Evolutionary conservation across 2,888 invertebrate genomes (phyloP).

Genomic region (Ectemnius lituratus): DNA sequence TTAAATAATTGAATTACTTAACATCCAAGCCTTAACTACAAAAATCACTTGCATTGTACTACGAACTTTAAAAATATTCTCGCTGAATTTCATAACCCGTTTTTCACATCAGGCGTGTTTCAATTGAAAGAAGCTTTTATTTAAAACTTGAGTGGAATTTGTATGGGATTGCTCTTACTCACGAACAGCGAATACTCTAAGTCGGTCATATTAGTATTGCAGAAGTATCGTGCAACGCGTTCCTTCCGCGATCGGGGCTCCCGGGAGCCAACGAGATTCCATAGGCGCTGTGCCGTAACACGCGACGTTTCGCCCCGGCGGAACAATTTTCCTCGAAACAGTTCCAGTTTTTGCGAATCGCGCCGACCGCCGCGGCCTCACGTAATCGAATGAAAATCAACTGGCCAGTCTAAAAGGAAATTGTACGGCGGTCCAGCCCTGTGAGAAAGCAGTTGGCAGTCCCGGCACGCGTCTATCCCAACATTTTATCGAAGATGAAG

Average conservation of each 20-base stretch:
- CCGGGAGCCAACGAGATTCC: conserved; percentile 10
- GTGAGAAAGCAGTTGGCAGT: conserved; percentile 18
- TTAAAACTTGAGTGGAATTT: no score
- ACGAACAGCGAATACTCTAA: conserved; percentile 26
- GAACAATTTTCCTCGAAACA: conserved; percentile 19
- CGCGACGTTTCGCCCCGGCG: conserved; percentile 15
- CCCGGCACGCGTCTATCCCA: conserved; percentile 10
- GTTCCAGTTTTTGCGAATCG: conserved; percentile 14
- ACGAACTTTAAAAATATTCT: no score
- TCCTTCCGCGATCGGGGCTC: no score
- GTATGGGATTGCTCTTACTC: neutral
- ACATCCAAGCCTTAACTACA: no score
- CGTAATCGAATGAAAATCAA: conserved; percentile 37
- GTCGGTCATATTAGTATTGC: conserved; percentile 1
- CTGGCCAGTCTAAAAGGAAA: conserved; percentile 21
- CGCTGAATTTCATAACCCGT: no score
- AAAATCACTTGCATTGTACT: no score
- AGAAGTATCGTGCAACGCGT: no score
- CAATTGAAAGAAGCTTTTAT: no score
- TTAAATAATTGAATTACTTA: no score
- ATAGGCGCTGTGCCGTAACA: conserved; percentile 10
- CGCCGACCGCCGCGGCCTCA: neutral
- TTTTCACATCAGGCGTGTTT: no score
- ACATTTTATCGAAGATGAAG: conserved; percentile 3
- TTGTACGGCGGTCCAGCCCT: conserved; percentile 8